A percentile compares a stretch with the other conserved stretches of the same genome.
phyloP scores from a whole-genome alignment of 2,888 invertebrate species.

The Chalcis sispes region DNA sequence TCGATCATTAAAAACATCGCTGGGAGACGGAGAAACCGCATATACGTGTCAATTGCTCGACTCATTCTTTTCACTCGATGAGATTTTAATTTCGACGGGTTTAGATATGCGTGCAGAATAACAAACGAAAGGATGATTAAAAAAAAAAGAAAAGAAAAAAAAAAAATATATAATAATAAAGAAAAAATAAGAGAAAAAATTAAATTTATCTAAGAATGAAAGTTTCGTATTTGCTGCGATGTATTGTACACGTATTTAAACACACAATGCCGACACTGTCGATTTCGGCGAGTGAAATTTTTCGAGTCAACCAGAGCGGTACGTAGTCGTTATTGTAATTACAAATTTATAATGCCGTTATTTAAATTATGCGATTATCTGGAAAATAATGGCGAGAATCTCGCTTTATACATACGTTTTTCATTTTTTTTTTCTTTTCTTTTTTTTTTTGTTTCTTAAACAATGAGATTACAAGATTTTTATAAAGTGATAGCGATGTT shows the following conservation, averaged over 20 bases:
- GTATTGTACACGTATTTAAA: too few relatives aligned
- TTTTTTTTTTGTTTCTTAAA: background rate
- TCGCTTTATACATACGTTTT: too few relatives aligned
- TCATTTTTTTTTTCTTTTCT: too few relatives aligned
- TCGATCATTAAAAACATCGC: background rate
- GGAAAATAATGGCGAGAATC: background rate
- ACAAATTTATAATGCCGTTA: background rate
- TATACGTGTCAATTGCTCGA: background rate
- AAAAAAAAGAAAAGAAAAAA: too few relatives aligned
- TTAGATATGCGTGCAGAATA: too few relatives aligned
- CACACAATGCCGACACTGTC: background rate
- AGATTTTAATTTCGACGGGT: too few relatives aligned
- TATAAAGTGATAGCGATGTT: too few relatives aligned
- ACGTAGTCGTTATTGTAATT: background rate
- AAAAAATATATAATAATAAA: too few relatives aligned
- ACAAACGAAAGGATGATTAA: too few relatives aligned
- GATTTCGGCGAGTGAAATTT: slow-evolving; percentile 29
- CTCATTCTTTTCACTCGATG: too few relatives aligned
- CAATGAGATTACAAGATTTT: too few relatives aligned
- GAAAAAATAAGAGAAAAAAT: background rate
- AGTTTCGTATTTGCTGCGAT: slow-evolving; percentile 1
- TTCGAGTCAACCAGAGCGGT: slow-evolving; percentile 12
- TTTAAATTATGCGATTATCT: slow-evolving; percentile 6
- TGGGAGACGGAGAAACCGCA: background rate
- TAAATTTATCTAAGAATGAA: slow-evolving; percentile 18